Evolutionary conservation across 2,888 invertebrate species (phyloP).

Genomic region (Spodoptera littoralis): DNA sequence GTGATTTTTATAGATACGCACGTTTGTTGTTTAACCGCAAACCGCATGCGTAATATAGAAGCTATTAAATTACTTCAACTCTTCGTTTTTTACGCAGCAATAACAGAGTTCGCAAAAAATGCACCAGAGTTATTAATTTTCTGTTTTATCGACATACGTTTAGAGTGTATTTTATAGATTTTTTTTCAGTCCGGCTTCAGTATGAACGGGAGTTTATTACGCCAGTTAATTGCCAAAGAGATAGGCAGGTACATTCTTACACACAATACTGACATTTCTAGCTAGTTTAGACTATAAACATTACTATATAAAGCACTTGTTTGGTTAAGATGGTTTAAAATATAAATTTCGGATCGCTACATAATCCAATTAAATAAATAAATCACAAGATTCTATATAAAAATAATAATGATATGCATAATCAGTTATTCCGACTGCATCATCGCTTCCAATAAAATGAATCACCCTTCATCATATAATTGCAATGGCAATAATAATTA

Average conservation of each 20-base stretch:
- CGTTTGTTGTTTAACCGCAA: slow-evolving; percentile 44
- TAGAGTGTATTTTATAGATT: no score
- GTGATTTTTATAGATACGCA: slow-evolving; percentile 35
- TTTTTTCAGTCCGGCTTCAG: no score
- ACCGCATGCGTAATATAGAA: slow-evolving; percentile 20
- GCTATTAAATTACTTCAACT: slow-evolving; percentile 32
- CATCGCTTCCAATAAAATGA: slow-evolving; percentile 27
- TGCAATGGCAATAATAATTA: slow-evolving; percentile 14
- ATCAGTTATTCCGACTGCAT: slow-evolving; percentile 12
- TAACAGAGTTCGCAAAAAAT: neutral
- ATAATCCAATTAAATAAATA: slow-evolving; percentile 10
- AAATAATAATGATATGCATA: slow-evolving; percentile 1
- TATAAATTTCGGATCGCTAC: neutral
- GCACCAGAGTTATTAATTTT: neutral
- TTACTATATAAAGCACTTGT: no score
- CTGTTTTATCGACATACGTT: slow-evolving; percentile 4
- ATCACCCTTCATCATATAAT: slow-evolving; percentile 27
- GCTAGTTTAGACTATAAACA: no score
- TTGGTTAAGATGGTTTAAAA: no score
- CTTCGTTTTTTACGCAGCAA: slow-evolving; percentile 10
- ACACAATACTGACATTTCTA: no score
- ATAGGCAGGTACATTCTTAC: no score
- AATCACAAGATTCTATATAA: slow-evolving; percentile 2
- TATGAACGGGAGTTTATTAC: no score
- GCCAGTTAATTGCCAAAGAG: no score